Evolutionary conservation across 2,888 invertebrate species (phyloP), one percentile per base, ranked within the genome.

Genomic region (Parthenolecanium corni): DNA sequence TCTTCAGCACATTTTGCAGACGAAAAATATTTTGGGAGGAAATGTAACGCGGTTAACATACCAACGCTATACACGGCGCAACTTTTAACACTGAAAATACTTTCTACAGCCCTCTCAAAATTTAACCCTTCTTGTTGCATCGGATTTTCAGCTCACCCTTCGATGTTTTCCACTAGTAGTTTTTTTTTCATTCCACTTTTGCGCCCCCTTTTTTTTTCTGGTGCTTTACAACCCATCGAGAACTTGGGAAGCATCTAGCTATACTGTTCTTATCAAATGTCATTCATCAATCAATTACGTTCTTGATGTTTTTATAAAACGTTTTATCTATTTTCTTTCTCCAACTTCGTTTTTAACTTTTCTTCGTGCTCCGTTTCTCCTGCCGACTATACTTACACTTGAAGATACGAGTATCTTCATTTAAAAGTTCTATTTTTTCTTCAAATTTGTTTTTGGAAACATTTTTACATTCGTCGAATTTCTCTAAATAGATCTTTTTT

Each of bases 241-340:
- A n/a, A n/a, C 42, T 20, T 9, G n/a, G 16, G n/a, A 21, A 54
- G 38, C 21, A 23, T 42, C 54, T 18, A 54, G 42, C 42, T 21
- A 53, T 53, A 53, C 42, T 42, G 56, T 56, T 56, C 56, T 56
- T 56, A 56, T 56, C 56, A 56, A 46, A 56, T 25, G 56, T 56
- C 56, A 56, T 56, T 56, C 56, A 56, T 56, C 56, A 56, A 56
- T 56, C 56, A 56, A 56, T 56, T 56, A 56, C 56, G 42, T 56
- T 46, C 44, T 44, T 16, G 56, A 56, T 56, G 46, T 44, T 46
- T 56, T 56, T 20, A 44, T 42, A 42, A 42, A 18, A 42, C 16
- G 44, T 31, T 31, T 31, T 31, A 31, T 31, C 31, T 31, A 31
- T 31, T 31, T 31, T 31, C 31, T 31, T 31, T 31, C 9, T 31